Percentiles rank a stretch among this genome's conserved stretches.
Evolutionary conservation across 2,797 vertebrate genomes (phyloP).

Genomic region (Anguilla anguilla): DNA sequence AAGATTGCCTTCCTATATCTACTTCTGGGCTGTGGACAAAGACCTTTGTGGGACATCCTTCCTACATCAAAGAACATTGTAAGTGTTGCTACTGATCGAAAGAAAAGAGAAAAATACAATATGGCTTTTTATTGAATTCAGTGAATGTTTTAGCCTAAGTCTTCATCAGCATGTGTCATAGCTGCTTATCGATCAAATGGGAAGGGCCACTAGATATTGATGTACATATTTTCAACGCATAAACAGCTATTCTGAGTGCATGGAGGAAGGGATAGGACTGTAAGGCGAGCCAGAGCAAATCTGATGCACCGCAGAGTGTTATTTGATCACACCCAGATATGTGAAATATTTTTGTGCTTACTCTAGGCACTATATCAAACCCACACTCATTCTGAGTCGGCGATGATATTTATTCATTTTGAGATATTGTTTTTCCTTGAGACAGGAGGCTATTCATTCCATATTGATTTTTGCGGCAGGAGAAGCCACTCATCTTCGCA

Average conservation of each 20-base stretch:
- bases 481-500: background rate
- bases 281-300: background rate
- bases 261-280: background rate
- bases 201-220: background rate
- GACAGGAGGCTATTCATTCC: conserved; percentile 12
- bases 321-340: conserved; percentile 10
- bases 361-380: background rate
- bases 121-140: background rate
- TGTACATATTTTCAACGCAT: background rate
- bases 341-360: background rate
- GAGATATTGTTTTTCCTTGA: background rate
- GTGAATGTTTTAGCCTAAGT: background rate
- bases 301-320: background rate
- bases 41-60: background rate
- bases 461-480: conserved; percentile 3
- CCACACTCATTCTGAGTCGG: background rate
- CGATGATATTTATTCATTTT: conserved; percentile 6
- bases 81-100: background rate
- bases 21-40: background rate
- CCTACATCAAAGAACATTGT: background rate
- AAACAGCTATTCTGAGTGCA: background rate
- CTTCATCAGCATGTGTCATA: background rate
- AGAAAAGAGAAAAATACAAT: background rate
- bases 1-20: background rate
- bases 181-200: background rate